Conservation (phyloP, 2,797 vertebrate genomes). For the Columba guinea region DNA sequence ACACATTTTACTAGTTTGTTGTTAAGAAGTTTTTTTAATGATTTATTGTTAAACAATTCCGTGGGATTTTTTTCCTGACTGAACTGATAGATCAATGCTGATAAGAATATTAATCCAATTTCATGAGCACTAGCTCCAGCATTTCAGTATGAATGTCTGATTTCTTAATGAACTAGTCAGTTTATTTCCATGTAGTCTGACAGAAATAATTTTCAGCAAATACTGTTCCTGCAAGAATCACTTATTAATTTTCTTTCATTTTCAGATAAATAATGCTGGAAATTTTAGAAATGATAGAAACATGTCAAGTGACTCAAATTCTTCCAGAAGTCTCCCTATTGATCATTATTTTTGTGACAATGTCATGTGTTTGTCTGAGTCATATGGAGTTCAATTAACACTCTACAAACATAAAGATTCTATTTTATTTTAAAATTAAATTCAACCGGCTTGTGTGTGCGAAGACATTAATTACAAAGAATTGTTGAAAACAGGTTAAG, state of each 20-base stretch:
- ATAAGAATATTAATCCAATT: background rate
- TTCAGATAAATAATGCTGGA: background rate
- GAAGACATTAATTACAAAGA: background rate
- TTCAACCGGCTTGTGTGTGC: background rate
- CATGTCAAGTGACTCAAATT: background rate
- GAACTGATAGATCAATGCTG: background rate
- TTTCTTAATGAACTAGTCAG: background rate
- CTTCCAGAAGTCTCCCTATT: background rate
- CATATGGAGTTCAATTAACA: background rate
- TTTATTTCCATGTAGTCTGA: background rate
- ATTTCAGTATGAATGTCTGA: background rate
- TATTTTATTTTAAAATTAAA: background rate
- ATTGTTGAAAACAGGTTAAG: background rate
- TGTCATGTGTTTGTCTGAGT: background rate
- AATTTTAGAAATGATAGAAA: background rate
- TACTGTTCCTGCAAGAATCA: background rate
- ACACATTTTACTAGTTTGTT: background rate
- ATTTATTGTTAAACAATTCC: background rate
- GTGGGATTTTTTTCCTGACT: background rate
- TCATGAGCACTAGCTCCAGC: background rate
- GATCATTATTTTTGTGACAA: background rate
- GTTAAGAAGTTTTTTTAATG: background rate
- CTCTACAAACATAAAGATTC: background rate
- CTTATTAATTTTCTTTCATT: background rate
- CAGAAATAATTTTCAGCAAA: background rate